Evolutionary conservation across 2,113 vertebrate genomes (phyloP).

Genomic region (Epinephelus moara): DNA sequence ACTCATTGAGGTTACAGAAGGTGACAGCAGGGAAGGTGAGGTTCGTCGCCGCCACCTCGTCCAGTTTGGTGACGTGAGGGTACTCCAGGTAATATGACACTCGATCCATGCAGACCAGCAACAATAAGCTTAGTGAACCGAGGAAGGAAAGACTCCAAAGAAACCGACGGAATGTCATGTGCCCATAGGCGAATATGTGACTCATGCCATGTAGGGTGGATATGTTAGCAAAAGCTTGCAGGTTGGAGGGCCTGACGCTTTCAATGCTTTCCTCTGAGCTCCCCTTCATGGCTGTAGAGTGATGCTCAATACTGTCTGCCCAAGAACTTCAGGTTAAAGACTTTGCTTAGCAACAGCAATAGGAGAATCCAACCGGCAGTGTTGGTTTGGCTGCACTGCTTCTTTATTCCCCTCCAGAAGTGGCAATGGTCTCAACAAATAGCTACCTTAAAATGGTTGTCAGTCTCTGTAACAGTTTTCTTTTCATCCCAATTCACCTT

Average conservation of each 20-base stretch:
- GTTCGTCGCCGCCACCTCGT: slow-evolving; percentile 88
- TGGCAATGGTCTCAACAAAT: slow-evolving; percentile 59
- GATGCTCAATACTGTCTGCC: slow-evolving; percentile 60
- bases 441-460: slow-evolving; percentile 70
- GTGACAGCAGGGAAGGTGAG: slow-evolving; percentile 92
- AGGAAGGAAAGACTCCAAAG: slow-evolving; percentile 89
- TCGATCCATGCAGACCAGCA: slow-evolving; percentile 89
- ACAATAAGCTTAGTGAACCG: slow-evolving; percentile 87
- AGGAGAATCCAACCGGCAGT: slow-evolving; percentile 62
- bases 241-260: slow-evolving; percentile 85
- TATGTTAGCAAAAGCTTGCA: slow-evolving; percentile 89
- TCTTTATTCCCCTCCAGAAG: slow-evolving; percentile 60
- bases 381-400: slow-evolving; percentile 59
- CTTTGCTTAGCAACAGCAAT: slow-evolving; percentile 81
- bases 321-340: slow-evolving; percentile 75
- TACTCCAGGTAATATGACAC: slow-evolving; percentile 89
- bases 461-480: slow-evolving; percentile 69
- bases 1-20: slow-evolving; percentile 93
- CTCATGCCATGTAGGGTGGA: slow-evolving; percentile 93
- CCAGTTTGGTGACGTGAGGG: slow-evolving; percentile 88
- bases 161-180: slow-evolving; percentile 88
- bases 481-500: slow-evolving; percentile 74
- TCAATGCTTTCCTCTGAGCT: slow-evolving; percentile 88
- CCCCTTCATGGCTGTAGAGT: slow-evolving; percentile 84
- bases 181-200: slow-evolving; percentile 90